These are phyloP conservation scores for Eupsittula cactorum DNA, from an alignment of 2,113 vertebrate species.

Conservation along the genomic window DNA sequence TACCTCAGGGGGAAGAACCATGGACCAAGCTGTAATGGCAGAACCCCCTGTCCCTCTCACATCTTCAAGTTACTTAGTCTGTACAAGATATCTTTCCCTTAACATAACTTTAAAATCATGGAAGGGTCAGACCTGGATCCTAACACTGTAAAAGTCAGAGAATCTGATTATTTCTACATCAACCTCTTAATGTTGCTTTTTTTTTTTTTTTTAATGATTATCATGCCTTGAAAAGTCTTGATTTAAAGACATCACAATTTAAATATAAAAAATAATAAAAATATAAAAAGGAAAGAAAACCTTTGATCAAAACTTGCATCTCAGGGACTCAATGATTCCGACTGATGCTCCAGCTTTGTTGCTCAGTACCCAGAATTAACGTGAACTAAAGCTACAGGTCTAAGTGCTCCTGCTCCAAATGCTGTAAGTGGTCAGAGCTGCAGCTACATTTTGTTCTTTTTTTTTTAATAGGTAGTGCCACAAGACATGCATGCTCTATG, in stretches of 20 bases:
- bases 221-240: neutral
- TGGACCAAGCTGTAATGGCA: neutral
- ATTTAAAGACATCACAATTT: neutral
- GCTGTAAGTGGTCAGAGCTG: neutral
- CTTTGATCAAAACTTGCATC: neutral
- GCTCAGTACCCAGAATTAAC: neutral
- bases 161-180: neutral
- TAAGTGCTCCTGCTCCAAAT: neutral
- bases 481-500: neutral
- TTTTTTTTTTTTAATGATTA: neutral
- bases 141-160: neutral
- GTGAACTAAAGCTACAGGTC: neutral
- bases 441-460: neutral
- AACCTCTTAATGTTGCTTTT: neutral
- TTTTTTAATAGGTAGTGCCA: neutral
- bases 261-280: neutral
- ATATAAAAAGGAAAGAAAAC: neutral
- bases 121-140: neutral
- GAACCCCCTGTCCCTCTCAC: fast-evolving
- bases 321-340: neutral
- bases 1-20: neutral
- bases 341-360: neutral
- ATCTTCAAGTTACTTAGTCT: neutral
- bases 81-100: neutral
- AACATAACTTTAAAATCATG: neutral